These are phyloP conservation scores for Podarcis raffonei DNA, from an alignment of 2,113 vertebrate genomes.

Conservation along the genomic window DNA sequence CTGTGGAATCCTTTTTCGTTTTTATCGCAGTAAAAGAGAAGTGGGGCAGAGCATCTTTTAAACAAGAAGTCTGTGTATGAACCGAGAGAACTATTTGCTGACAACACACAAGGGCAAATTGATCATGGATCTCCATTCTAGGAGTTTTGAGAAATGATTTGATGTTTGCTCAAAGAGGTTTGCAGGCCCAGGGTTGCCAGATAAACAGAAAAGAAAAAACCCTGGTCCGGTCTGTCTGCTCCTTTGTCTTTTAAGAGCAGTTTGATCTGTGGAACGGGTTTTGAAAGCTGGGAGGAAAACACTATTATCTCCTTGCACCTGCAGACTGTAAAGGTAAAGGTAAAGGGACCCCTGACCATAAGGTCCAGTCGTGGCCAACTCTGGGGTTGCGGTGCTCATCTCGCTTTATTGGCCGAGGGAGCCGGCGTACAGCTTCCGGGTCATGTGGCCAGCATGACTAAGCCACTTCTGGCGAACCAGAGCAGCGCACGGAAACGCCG, in stretches of 20 bases:
- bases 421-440: no score
- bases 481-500: no score
- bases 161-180: background rate
- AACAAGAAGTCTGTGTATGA: background rate
- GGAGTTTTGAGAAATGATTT: background rate
- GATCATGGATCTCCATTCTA: background rate
- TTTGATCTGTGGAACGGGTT: background rate
- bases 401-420: no score
- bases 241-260: background rate
- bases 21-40: no score
- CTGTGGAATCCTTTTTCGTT: no score
- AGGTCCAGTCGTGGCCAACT: no score
- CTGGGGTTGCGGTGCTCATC: no score
- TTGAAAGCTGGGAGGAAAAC: background rate
- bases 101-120: background rate
- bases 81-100: background rate
- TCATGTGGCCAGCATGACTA: no score
- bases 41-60: no score
- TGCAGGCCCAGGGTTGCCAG: background rate
- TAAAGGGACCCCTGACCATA: no score
- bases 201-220: background rate
- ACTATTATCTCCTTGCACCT: background rate
- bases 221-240: background rate
- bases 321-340: no score
- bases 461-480: no score